A percentile compares a stretch with the other conserved stretches of the same genome.
phyloP scores from a whole-genome alignment of 2,888 invertebrate species.

The Erebia aethiops region DNA sequence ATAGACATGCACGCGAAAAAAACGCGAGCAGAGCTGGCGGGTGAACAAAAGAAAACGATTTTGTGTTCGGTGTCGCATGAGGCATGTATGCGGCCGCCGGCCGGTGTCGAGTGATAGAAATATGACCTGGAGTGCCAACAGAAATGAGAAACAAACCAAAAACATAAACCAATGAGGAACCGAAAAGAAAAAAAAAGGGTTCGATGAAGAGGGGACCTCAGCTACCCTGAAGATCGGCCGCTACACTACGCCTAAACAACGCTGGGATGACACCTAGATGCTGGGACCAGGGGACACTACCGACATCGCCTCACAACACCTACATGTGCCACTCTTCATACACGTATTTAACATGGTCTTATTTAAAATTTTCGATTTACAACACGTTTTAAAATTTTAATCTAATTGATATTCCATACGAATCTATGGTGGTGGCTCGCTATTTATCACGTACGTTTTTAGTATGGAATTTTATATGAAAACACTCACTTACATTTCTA shows the following conservation, averaged over 20 bases:
- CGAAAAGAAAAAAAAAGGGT: constrained; percentile 51
- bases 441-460: constrained; percentile 47
- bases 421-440: constrained; percentile 69
- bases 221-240: constrained; percentile 63
- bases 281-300: constrained; percentile 53
- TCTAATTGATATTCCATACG: constrained; percentile 62
- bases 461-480: constrained; percentile 38
- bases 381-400: constrained; percentile 47
- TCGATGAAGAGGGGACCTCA: constrained; percentile 64
- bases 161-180: constrained; percentile 52
- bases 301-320: constrained; percentile 48
- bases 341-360: constrained; percentile 42
- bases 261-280: constrained; percentile 61
- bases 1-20: constrained; percentile 41
- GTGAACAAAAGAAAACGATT: constrained; percentile 45
- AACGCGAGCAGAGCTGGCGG: constrained; percentile 35
- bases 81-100: constrained; percentile 64
- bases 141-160: constrained; percentile 52
- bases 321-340: constrained; percentile 45
- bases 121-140: constrained; percentile 74
- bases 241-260: constrained; percentile 71
- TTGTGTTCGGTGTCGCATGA: constrained; percentile 68
- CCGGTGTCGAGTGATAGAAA: constrained; percentile 75
- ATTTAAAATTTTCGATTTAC: constrained; percentile 48
- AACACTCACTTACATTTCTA: constrained; percentile 48